Evolutionary conservation across 2,888 invertebrate genomes (phyloP).

Genomic region (Campopleginae sp.): DNA sequence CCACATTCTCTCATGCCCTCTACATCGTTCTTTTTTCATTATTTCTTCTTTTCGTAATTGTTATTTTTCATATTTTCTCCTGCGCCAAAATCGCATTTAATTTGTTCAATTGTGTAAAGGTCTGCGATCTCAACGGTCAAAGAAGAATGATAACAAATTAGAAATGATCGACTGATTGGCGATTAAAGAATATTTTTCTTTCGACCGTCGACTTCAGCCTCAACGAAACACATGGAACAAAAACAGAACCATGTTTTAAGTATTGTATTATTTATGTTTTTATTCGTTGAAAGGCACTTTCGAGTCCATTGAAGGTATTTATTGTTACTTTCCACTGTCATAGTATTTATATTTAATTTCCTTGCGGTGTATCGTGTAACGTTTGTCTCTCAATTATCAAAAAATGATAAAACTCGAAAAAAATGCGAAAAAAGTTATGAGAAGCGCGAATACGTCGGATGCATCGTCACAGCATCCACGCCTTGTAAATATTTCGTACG

Average conservation of each 20-base stretch:
- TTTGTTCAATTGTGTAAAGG: constrained; percentile 20
- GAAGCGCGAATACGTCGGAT: constrained; percentile 25
- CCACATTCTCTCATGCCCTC: constrained; percentile 2
- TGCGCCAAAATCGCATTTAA: constrained; percentile 56
- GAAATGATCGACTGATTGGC: neutral
- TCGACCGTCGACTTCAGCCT: neutral
- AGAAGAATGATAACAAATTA: neutral
- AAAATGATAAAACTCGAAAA: constrained; percentile 10
- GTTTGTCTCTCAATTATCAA: constrained; percentile 54
- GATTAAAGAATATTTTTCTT: neutral
- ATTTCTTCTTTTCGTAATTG: constrained; percentile 16
- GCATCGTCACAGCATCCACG: constrained; percentile 13
- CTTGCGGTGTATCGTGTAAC: constrained; percentile 46
- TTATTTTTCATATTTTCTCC: constrained; percentile 11
- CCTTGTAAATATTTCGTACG: constrained; percentile 55
- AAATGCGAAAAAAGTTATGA: constrained; percentile 11
- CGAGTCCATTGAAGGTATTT: constrained; percentile 72
- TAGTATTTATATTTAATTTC: constrained; percentile 73
- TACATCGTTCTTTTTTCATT: constrained; percentile 7
- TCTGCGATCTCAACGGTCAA: neutral
- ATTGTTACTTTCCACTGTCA: constrained; percentile 71
- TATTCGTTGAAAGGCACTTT: constrained; percentile 73
- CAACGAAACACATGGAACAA: constrained; percentile 12
- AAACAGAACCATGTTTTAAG: constrained; percentile 60
- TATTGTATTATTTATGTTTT: constrained; percentile 71